A percentile compares a stretch with the other conserved stretches of the same genome.
phyloP scores from a whole-genome alignment of 2,797 vertebrate genomes.

The Anguilla pacifica region DNA sequence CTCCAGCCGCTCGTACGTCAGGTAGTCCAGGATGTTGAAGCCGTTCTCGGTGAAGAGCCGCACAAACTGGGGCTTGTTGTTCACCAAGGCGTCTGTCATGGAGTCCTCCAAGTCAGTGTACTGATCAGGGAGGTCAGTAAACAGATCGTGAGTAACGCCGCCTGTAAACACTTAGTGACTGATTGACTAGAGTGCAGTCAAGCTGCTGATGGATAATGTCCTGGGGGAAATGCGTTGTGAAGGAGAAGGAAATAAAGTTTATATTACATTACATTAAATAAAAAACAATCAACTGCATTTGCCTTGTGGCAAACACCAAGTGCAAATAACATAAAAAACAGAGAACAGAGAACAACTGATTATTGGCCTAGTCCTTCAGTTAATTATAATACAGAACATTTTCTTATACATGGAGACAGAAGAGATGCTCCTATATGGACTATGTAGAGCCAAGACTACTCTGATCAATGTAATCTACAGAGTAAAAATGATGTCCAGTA shows the following conservation, averaged over 20 bases:
- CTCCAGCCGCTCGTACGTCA: constrained; percentile 76
- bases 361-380: not conserved
- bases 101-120: constrained; percentile 80
- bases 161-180: not conserved
- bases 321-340: not conserved
- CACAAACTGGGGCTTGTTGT: constrained; percentile 85
- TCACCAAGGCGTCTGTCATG: constrained; percentile 85
- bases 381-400: not conserved
- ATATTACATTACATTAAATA: not conserved
- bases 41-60: constrained; percentile 86
- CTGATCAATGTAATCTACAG: not conserved
- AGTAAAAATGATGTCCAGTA: not conserved
- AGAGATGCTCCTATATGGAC: not conserved
- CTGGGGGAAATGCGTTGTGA: not conserved
- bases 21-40: constrained; percentile 80
- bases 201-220: not conserved
- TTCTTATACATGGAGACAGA: not conserved
- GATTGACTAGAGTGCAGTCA: not conserved
- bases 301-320: not conserved
- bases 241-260: not conserved
- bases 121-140: constrained; percentile 55
- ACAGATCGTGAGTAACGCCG: not conserved
- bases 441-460: not conserved
- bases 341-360: not conserved
- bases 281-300: not conserved